phyloP scores from a whole-genome alignment of 2,113 vertebrate genomes.

The Epinephelus lanceolatus region DNA sequence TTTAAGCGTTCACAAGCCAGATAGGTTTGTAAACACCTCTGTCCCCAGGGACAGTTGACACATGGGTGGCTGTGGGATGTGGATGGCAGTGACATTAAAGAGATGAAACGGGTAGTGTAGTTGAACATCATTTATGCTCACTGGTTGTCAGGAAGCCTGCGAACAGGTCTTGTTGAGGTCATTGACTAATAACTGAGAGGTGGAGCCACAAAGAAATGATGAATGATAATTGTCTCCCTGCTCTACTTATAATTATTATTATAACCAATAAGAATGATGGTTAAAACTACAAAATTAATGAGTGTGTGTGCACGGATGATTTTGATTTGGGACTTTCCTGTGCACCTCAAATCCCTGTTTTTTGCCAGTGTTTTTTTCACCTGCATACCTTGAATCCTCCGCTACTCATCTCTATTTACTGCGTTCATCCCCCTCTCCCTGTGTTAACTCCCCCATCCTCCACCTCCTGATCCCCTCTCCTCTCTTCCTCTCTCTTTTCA shows the following conservation, averaged over 20 bases:
- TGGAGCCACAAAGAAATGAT: neutral
- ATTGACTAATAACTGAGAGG: constrained; percentile 5
- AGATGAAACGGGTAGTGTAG: no score
- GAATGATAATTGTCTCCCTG: neutral
- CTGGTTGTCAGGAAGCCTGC: neutral
- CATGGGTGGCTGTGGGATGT: neutral
- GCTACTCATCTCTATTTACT: constrained; percentile 42
- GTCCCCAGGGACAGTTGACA: neutral
- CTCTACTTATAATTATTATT: neutral
- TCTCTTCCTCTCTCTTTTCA: constrained; percentile 43
- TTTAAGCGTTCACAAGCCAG: neutral
- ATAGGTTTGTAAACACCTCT: neutral
- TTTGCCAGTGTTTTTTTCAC: neutral
- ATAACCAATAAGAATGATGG: neutral
- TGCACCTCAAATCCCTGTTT: neutral
- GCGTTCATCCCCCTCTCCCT: constrained; percentile 33
- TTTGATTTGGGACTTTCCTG: neutral
- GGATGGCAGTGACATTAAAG: no score
- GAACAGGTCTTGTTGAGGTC: neutral
- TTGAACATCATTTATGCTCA: neutral
- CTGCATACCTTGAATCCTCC: constrained; percentile 44
- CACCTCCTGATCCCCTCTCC: constrained; percentile 42
- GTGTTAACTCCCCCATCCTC: constrained; percentile 44
- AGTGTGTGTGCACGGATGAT: constrained; percentile 4
- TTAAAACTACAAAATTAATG: neutral